Evolutionary conservation across 2,888 invertebrate genomes (phyloP).

Genomic region (Drosophila antonietae): DNA sequence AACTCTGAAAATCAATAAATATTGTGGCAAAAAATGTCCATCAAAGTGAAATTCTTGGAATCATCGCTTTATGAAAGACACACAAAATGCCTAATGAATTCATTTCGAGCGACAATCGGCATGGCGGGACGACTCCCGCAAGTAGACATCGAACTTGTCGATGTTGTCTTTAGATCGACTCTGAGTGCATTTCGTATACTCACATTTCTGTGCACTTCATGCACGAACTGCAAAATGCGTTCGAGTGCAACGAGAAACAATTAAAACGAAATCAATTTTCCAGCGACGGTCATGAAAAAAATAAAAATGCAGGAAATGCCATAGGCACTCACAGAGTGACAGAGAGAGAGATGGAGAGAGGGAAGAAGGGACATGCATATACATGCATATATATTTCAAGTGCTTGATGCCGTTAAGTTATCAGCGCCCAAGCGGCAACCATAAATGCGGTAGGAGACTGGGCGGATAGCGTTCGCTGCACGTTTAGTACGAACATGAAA

Average conservation of each 20-base stretch:
- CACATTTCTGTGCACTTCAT: constrained; percentile 48
- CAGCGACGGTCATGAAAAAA: constrained; percentile 48
- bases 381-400: constrained; percentile 41
- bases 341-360: not conserved
- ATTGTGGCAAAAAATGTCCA: constrained; percentile 40
- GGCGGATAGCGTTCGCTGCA: constrained; percentile 13
- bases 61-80: constrained; percentile 17
- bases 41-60: constrained; percentile 33
- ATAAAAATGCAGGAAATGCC: constrained; percentile 48
- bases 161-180: constrained; percentile 30
- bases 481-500: constrained; percentile 49
- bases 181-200: constrained; percentile 35
- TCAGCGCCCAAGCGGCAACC: constrained; percentile 56
- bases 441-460: constrained; percentile 56
- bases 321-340: constrained; percentile 3
- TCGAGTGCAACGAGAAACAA: constrained; percentile 67
- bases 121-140: constrained; percentile 19
- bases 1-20: constrained; percentile 56
- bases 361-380: not conserved
- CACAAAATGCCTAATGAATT: constrained; percentile 36
- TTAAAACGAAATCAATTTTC: constrained; percentile 66
- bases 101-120: constrained; percentile 13
- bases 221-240: constrained; percentile 62
- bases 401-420: constrained; percentile 62
- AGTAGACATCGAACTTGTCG: constrained; percentile 8